Percentiles rank a stretch among this genome's conserved stretches.
Conservation (phyloP, 2,797 vertebrate genomes). For the Pseudomugil tenellus region DNA sequence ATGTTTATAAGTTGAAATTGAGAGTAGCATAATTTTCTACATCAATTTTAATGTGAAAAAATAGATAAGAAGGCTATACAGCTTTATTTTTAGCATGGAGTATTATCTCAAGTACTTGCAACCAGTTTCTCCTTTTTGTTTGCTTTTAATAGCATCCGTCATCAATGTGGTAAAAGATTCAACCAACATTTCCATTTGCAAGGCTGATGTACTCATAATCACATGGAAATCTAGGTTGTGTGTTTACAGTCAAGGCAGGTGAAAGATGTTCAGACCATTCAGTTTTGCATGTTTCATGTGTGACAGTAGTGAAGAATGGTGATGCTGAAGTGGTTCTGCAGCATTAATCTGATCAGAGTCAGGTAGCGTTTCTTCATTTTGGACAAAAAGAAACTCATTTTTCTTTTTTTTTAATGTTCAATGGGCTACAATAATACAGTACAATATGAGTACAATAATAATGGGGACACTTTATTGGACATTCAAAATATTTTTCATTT, state of each 20-base stretch:
- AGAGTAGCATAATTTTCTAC: conserved; percentile 2
- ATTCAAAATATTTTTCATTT: not conserved
- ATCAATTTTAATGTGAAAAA: not conserved
- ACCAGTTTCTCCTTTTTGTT: not conserved
- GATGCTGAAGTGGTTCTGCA: not conserved
- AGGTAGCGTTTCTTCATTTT: not conserved
- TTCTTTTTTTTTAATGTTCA: too few relatives aligned
- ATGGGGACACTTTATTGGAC: too few relatives aligned
- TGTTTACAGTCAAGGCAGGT: not conserved
- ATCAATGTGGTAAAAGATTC: not conserved
- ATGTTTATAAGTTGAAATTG: conserved; percentile 6
- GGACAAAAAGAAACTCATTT: not conserved
- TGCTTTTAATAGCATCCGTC: not conserved
- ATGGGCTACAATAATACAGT: too few relatives aligned
- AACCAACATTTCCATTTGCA: not conserved
- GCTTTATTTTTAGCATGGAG: conserved; percentile 3
- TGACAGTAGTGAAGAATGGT: not conserved
- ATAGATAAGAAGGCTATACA: not conserved
- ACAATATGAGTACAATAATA: too few relatives aligned
- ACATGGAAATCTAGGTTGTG: not conserved
- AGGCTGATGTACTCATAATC: not conserved
- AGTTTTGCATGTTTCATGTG: not conserved
- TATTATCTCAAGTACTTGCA: not conserved
- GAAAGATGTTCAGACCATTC: not conserved
- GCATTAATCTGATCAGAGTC: not conserved